These are phyloP conservation scores for Chelon auratus DNA, from an alignment of 2,797 vertebrate species.

Conservation along the genomic window DNA sequence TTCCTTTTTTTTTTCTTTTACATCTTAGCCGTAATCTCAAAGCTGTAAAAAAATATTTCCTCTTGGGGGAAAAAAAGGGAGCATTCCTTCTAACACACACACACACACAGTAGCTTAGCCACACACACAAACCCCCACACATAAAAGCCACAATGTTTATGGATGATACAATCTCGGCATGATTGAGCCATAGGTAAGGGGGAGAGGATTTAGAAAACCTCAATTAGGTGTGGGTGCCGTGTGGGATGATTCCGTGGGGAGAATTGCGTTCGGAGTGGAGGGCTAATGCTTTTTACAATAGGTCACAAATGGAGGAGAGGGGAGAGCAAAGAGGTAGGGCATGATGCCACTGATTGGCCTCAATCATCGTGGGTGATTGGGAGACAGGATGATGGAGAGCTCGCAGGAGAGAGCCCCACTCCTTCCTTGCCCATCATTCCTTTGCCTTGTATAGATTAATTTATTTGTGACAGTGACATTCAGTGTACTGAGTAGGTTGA, in stretches of 20 bases:
- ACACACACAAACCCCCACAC: slow-evolving; percentile 14
- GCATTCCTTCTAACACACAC: slow-evolving; percentile 13
- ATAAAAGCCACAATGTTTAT: slow-evolving; percentile 59
- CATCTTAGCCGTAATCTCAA: slow-evolving; percentile 23
- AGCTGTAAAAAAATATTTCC: slow-evolving; percentile 27
- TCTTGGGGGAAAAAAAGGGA: background rate
- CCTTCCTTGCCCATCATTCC: slow-evolving; percentile 19
- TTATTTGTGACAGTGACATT: slow-evolving; percentile 54
- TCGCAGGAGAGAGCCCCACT: slow-evolving; percentile 28
- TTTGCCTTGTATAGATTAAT: slow-evolving; percentile 46
- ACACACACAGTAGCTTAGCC: background rate
- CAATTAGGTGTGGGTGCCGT: slow-evolving; percentile 54
- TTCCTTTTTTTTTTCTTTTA: slow-evolving; percentile 23
- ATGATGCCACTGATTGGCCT: slow-evolving; percentile 74
- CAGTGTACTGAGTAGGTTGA: background rate
- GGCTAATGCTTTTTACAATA: slow-evolving; percentile 61
- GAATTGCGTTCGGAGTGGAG: slow-evolving; percentile 48
- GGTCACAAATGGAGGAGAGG: slow-evolving; percentile 63
- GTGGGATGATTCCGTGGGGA: slow-evolving; percentile 36
- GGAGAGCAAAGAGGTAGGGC: slow-evolving; percentile 37
- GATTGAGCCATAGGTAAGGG: slow-evolving; percentile 65
- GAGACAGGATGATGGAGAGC: slow-evolving; percentile 59
- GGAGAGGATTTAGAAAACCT: slow-evolving; percentile 62
- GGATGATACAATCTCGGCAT: slow-evolving; percentile 59
- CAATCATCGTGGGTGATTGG: slow-evolving; percentile 71